Conservation (phyloP, 2,113 vertebrate species). For the Mus spicilegus region DNA sequence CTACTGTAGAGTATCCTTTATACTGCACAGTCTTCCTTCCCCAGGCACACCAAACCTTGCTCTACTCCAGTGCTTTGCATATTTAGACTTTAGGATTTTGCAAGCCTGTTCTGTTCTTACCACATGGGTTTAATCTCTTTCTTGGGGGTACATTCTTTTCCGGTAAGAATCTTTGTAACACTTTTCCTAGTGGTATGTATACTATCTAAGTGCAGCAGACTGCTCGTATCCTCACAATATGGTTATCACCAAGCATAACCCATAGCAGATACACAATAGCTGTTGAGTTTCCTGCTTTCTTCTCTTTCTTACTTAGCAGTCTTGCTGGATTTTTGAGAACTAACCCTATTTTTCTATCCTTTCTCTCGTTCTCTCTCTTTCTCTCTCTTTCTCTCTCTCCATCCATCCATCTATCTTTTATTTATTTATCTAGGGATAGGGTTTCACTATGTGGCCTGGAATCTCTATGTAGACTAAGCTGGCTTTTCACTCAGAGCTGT, state of each 20-base stretch:
- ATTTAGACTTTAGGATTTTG: background rate
- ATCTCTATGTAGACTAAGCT: background rate
- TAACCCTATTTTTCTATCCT: background rate
- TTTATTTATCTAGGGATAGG: background rate
- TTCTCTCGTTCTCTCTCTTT: background rate
- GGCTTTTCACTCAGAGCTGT: background rate
- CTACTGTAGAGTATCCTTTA: too few relatives aligned
- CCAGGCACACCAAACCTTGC: background rate
- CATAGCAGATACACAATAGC: background rate
- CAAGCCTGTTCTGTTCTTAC: background rate
- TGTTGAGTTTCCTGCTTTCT: background rate
- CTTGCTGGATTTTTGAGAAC: background rate
- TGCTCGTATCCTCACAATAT: background rate
- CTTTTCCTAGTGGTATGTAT: background rate
- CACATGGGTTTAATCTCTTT: background rate
- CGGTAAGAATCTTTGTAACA: background rate
- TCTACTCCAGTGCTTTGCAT: background rate
- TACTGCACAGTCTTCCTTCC: background rate
- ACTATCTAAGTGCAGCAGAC: background rate
- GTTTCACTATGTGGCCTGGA: background rate
- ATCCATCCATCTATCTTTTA: background rate
- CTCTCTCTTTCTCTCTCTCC: background rate
- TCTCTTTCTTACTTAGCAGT: background rate
- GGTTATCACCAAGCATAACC: background rate
- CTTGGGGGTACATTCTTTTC: background rate